A percentile compares a stretch with the other conserved stretches of the same genome.
Evolutionary conservation across 2,888 invertebrate species (phyloP).

Genomic region (Palloptera scutellata): DNA sequence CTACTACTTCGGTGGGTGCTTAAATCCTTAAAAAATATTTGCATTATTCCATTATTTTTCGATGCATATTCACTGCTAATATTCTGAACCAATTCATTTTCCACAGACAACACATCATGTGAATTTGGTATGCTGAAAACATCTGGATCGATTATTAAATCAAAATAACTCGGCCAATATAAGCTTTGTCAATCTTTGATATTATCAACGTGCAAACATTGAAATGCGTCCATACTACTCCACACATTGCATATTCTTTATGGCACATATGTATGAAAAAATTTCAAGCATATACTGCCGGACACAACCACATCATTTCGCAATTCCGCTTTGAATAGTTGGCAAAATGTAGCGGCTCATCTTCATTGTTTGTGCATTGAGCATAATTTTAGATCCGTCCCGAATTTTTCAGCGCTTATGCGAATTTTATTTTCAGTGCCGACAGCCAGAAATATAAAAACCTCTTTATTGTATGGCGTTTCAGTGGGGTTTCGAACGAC

Average conservation of each 20-base stretch:
- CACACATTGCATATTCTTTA: conserved; percentile 70
- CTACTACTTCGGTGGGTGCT: conserved; percentile 73
- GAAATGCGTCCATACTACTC: conserved; percentile 29
- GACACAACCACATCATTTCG: conserved; percentile 66
- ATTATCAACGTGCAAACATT: conserved; percentile 29
- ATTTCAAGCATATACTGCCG: conserved; percentile 64
- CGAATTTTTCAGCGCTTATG: conserved; percentile 37
- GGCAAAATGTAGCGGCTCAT: conserved; percentile 69
- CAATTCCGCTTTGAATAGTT: conserved; percentile 80
- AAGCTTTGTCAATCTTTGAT: conserved; percentile 60
- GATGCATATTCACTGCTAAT: conserved; percentile 36
- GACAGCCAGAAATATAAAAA: conserved; percentile 40
- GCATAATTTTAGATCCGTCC: conserved; percentile 35
- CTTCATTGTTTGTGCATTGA: conserved; percentile 64
- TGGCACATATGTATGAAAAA: conserved; percentile 74
- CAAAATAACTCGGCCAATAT: conserved; percentile 74
- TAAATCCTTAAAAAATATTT: conserved; percentile 75
- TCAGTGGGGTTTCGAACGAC: conserved; percentile 43
- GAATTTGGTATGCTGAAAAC: conserved; percentile 68
- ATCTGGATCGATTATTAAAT: conserved; percentile 71
- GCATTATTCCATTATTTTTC: conserved; percentile 73
- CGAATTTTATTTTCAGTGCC: conserved; percentile 44
- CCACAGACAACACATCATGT: conserved; percentile 36
- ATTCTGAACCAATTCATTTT: conserved; percentile 33
- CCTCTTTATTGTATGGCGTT: conserved; percentile 39